Evolutionary conservation across 2,888 invertebrate genomes (phyloP).

Genomic region (Plebejus anna): DNA sequence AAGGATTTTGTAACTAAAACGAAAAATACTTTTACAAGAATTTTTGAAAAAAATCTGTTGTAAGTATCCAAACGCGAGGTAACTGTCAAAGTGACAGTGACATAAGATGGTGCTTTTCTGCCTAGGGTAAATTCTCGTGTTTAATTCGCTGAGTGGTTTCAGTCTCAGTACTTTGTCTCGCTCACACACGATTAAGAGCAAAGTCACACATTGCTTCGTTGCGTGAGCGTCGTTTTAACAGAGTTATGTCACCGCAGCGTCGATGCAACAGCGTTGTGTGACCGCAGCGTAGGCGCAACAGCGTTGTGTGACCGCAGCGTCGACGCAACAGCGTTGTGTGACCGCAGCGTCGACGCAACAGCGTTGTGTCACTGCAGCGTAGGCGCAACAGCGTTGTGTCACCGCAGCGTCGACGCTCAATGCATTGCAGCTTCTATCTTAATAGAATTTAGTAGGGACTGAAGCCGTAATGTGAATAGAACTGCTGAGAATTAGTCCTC

Average conservation of each 20-base stretch:
- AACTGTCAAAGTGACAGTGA: slow-evolving; percentile 29
- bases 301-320: no score
- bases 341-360: no score
- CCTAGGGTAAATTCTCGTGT: neutral
- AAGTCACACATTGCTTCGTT: neutral
- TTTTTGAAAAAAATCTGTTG: neutral
- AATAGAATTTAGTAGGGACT: neutral
- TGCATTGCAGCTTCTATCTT: no score
- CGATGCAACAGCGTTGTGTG: no score
- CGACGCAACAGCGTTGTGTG: no score
- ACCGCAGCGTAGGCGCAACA: no score
- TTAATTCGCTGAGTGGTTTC: neutral
- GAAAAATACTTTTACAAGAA: neutral
- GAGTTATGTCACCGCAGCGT: neutral
- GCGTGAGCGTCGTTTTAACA: neutral
- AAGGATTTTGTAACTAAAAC: neutral
- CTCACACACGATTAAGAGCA: neutral
- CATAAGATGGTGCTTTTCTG: slow-evolving; percentile 26
- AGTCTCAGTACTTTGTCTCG: neutral
- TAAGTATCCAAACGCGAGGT: slow-evolving; percentile 22
- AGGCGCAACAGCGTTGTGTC: neutral
- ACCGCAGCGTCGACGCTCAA: neutral
- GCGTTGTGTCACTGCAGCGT: no score
- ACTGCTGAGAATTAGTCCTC: neutral
- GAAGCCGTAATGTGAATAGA: neutral